Base-by-base conservation (phyloP, 2,888 invertebrate genomes). In the Cephus pulcher region DNA sequence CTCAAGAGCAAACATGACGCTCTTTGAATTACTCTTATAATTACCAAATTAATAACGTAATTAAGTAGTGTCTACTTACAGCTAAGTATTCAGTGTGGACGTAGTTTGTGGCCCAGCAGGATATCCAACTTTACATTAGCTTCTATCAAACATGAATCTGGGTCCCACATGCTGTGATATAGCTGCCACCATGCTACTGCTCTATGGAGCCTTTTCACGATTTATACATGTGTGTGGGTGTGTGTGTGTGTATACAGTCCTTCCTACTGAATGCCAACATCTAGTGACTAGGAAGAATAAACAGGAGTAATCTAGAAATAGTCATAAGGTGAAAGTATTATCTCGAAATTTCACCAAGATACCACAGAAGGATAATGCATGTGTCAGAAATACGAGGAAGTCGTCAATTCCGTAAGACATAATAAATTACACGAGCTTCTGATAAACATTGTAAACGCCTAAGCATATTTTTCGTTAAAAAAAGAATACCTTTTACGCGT, bases 1-100 rank as follows among this genome's bases (percentile, higher is more conserved):
- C 56, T 56, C 56, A 9, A 56, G 56, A 56, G 56, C 56, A 56
- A 56, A 23, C 56, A 56, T 23, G 56, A 2, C 56, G 69, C 68
- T 56, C 69, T 69, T 74, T 75, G 9, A 70, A 78, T 69, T 75
- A 40, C 71, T 15, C 34, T 75, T 32, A 34, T 71, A 78, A 75
- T 75, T 78, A 75, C 78, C 23, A 56, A 78, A 40, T 78, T 78
- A 78, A 75, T 78, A 78, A 78, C 71, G 75, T 75, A 75, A 75
- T 75, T 75, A 75, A 78, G 75, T 75, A 75, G 34, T 15, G n/a
- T 74, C 77, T 77, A 77, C 77, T 74, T 74, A 77, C 74, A 74
- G 77, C 35, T 23, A 35, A 32, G 77, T 69, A 74, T 77, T 77
- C 69, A 33, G 77, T 74, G 56, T 37, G 34, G 74, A 34, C 74